Base-by-base conservation (phyloP, 64 coral and sea anemone species). In the Dendrophyllia cribrosa region DNA sequence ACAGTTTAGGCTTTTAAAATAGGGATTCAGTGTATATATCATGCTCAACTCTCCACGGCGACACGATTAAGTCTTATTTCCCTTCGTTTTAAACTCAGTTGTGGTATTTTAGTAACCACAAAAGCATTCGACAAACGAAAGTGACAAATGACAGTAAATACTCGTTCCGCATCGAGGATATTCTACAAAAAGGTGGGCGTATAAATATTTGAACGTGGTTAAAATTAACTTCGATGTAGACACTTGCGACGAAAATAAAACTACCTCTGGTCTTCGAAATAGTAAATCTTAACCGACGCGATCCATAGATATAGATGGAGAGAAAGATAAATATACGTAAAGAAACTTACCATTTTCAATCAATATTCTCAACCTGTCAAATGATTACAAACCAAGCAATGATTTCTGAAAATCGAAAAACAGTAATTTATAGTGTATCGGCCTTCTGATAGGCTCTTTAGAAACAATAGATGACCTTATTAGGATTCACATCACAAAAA, bases 381-480 rank as follows among this genome's bases (percentile, higher is more conserved):
- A 13, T 22, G 63, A 65, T 44, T 66, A 7, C 8, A 50, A 67
- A 11, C 19, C 46, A 17, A 8, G 44, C 4, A 48, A 49, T 50
- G 63, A 68, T 46, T 64, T 82, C 20, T 83, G 59, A 59, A 83
- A 51, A 50, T 46, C 48, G 13, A 45, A 65, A 66, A 1, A 60
- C 23, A 26, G 26, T 62, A 83, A 66, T 50, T 82, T 66, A 20
- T 52, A 3, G 21, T 2, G 21, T 2, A 6, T 43, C 1, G 43
- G 59, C 6, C 25, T 10, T 62, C 15, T 62, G 43, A 83, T 83
- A 66, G 59, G 79, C 43, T 34, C 7, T 22, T 66, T 5, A 5
- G 5, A 74, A 66, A 83, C 79, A 83, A 83, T 66, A 45, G 14
- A 10, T 7, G 10, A n/a, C 79, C 79, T 48, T 83, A 83, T 83